Evolutionary conservation across 2,797 vertebrate genomes (phyloP), one percentile per base, ranked within the genome.

Genomic region (Lutjanus campechanus): DNA sequence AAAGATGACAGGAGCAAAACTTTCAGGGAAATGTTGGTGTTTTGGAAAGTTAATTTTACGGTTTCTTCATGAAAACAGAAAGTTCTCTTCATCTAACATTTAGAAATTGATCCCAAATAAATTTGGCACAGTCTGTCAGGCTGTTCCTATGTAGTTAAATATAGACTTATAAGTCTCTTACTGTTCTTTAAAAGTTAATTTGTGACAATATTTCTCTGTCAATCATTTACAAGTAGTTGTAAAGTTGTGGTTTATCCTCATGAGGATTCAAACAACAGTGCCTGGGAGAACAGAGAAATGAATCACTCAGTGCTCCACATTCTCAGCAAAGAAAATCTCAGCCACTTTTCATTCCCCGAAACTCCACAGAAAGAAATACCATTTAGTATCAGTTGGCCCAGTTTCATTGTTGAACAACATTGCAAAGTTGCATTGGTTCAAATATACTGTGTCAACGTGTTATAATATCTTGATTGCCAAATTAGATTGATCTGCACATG

Each of bases 241-340:
- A n/a, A 58, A 56, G 64, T 29, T 61, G 15, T 64, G 44, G 49
- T 73, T 66, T 20, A 63, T 66, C 22, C 64, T 55, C 50, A 61
- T 13, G 11, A 60, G 41, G 17, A 46, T 60, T 62, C 29, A 47
- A 59, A 36, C 53, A 47, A 22, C 5, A 60, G 29, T 65, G 40
- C 19, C 19, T 51, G 40, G 47, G 25, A 25, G 20, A 72, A 56
- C 16, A 67, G 25, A 69, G 64, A 67, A 40, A 56, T 58, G 17
- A 20, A 55, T 75, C 40, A 66, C 22, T 41, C 8, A 11, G 22
- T 44, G 61, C 61, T 71, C 55, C 60, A 65, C 5, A 46, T 44
- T 62, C 41, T 55, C 25, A 16, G 8, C 51, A 43, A 65, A 74
- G 54, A 65, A 66, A 65, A 60, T 74, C 62, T 2, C 20, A 22